phyloP scores from a whole-genome alignment of 2,113 vertebrate species.

The Anolis carolinensis region DNA sequence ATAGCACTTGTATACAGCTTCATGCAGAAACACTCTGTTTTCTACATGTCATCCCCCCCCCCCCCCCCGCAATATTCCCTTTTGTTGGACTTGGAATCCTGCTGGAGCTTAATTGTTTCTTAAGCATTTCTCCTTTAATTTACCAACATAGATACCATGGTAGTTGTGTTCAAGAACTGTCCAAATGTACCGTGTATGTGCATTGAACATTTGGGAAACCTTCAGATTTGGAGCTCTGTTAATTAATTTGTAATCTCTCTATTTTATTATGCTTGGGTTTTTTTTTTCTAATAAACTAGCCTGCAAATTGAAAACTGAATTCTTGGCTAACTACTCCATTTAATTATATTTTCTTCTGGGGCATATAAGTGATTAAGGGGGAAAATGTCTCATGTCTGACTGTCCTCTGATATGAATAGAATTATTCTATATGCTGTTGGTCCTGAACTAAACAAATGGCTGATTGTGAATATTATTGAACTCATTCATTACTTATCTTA shows the following conservation, averaged over 20 bases:
- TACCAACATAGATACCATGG: not conserved
- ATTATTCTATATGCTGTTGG: not conserved
- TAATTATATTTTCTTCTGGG: not conserved
- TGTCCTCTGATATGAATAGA: not conserved
- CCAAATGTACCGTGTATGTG: not conserved
- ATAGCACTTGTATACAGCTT: too few species aligned
- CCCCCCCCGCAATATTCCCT: too few species aligned
- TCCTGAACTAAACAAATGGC: not conserved
- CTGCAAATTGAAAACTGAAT: not conserved
- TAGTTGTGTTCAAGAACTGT: not conserved
- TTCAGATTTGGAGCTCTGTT: not conserved
- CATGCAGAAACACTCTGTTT: too few species aligned
- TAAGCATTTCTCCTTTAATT: not conserved
- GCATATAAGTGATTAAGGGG: not conserved
- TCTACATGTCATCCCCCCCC: too few species aligned
- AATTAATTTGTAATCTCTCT: not conserved
- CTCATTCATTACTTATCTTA: not conserved
- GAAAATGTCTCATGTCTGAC: not conserved
- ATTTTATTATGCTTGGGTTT: not conserved
- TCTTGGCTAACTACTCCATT: not conserved
- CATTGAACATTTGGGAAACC: not conserved
- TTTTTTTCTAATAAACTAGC: not conserved
- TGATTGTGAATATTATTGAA: not conserved
- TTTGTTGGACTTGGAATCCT: not conserved
- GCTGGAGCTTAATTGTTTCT: not conserved